Evolutionary conservation across 2,113 vertebrate species (phyloP), one percentile per base, ranked within the genome.

Genomic region (Puffinus mauretanicus): DNA sequence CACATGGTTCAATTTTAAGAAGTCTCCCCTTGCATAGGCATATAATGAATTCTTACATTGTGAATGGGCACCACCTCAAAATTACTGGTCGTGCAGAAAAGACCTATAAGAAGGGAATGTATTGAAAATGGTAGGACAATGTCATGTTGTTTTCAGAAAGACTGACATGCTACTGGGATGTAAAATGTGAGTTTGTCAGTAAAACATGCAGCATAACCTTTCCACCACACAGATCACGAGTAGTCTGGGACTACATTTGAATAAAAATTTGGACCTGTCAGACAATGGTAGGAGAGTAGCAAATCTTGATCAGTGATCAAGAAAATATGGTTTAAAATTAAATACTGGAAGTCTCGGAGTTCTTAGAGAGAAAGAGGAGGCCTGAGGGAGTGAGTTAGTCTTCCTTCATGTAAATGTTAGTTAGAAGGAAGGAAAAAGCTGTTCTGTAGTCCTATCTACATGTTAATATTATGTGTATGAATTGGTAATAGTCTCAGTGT

Each of bases 131-230:
- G 5, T 54, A n/a, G 40, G 69, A 46, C 6, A 7, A 24, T 42
- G 13, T 38, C 44, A 16, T n/a, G 20, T 24, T 58, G 49, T 49
- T 91, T 93, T 75, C 42, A 81, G 64, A 89, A 93, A 66, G 69
- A 27, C 24, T 82, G 65, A 40, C 36, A 24, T 2, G 1, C 24
- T 58, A 27, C 40, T 81, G 46, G 24, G 8, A 58, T 66, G 7
- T 40, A 82, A 91, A 89, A 83, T 49, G 42, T 69, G 60, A 95
- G 40, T 62, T 85, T 94, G 18, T 52, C 49, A 82, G n/a, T 72
- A 44, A 71, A 82, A 64, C 13, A 42, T n/a, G 69, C 25, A 64
- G 42, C 10, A 54, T 25, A 89, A 84, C 24, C 27, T 86, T 89
- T 84, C 60, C 22, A 40, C 18, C 2, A 3, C 46, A 44, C 15